Base-by-base conservation (phyloP, 2,113 vertebrate genomes). In the Rhinolophus sinicus region DNA sequence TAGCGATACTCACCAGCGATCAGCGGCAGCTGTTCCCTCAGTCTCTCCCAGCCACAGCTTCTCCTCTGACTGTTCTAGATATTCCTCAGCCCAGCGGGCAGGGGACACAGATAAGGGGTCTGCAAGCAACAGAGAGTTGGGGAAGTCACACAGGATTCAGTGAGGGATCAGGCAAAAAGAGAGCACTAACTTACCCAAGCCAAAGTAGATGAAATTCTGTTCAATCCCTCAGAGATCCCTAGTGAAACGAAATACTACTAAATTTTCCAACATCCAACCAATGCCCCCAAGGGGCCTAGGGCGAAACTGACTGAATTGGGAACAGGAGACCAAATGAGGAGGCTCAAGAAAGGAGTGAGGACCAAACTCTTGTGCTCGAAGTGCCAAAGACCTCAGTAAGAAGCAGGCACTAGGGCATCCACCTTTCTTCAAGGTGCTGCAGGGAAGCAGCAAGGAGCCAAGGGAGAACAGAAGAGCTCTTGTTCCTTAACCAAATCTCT, bases 21-120 rank as follows among this genome's bases (percentile, higher is more conserved):
- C 98, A 94, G 93, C 3, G 58, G 97, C 98, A 72, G 97, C 98
- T 50, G 98, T 98, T 97, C 99, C 99, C 98, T 99, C 99, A 0
- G 99, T 98, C 88, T 99, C 99, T 88, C 99, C 99, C 73, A 99
- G 98, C 99, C 99, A 99, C 81, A 99, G 97, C 92, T 99, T 99
- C 98, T 99, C 99, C 98, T 99, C 99, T 0, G 99, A 99, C 96
- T 99, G 99, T 97, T 99, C 99, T 93, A 99, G 98, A 95, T 99
- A 99, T 72, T 99, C 99, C 96, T 99, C 99, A 33, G 99, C 99
- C 99, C 99, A 99, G 96, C 99, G 99, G 76, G 98, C 98, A 44
- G 99, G 99, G 50, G 98, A 99, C 52, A 98, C 99, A 7, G 98
- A 98, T 47, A 98, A 96, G 0, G 99, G 99, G 98, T 99, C 99